Base-by-base conservation (phyloP, 2,797 vertebrate species). In the Microchirus variegatus region DNA sequence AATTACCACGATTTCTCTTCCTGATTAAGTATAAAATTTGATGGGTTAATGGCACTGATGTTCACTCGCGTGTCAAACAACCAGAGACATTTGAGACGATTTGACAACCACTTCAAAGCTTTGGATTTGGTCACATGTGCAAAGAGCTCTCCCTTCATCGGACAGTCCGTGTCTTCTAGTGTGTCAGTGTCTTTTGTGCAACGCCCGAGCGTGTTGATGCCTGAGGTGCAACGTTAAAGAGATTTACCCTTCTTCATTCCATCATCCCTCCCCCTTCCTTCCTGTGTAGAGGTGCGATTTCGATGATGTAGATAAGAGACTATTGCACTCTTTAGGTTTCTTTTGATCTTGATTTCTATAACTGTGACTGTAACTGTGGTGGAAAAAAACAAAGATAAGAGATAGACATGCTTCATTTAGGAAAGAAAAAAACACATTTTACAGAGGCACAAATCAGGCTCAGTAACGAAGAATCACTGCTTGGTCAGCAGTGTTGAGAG, bases 1-100 rank as follows among this genome's bases (percentile, higher is more conserved):
- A 92, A 62, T 9, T 17, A 75, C 85, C 93, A 86, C 90, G 88
- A 94, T 92, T 94, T 79, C 82, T 93, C 80, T 91, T 90, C 85
- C 83, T n/a, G 91, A 91, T 81, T 77, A 51, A 78, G 59, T 90
- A 73, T 78, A 81, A 81, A 74, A 78, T 81, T 73, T 71, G 77
- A 69, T 78, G 65, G 76, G 77, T 68, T 77, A 52, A 73, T 55
- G 78, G 62, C 80, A 77, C 82, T 75, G n/a, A n/a, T 78, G 77
- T 82, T 69, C 54, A 82, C 74, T 58, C 85, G 60, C 66, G 72
- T 84, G 80, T 74, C 74, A 70, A 70, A 59, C 76, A 70, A 78
- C 56, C 77, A 73, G 76, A 82, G 66, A 83, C 59, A 35, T n/a
- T n/a, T n/a, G 73, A 78, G 80, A 83, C 73, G 62, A 59, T 69